Evolutionary conservation across 2,797 vertebrate genomes (phyloP).

Genomic region (Paratrypauchen microcephalus): DNA sequence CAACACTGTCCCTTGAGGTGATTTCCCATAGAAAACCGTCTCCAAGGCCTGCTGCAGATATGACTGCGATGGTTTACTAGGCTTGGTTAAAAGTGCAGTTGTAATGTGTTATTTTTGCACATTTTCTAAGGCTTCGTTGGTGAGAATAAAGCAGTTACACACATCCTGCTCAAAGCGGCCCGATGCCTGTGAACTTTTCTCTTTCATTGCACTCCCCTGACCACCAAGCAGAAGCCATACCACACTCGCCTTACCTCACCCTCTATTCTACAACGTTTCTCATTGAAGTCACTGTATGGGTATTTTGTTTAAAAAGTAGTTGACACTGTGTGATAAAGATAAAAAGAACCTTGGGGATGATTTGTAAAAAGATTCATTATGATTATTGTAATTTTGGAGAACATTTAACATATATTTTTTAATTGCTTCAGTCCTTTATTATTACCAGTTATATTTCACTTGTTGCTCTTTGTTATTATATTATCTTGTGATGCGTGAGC

Average conservation of each 20-base stretch:
- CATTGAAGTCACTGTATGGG: background rate
- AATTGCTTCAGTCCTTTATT: too few species aligned
- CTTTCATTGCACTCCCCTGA: background rate
- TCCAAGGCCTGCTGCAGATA: background rate
- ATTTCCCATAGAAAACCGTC: background rate
- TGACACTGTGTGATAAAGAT: background rate
- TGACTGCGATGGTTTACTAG: background rate
- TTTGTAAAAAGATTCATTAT: background rate
- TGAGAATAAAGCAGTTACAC: background rate
- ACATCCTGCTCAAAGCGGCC: background rate
- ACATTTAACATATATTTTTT: too few species aligned
- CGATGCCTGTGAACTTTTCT: background rate
- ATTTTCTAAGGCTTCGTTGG: background rate
- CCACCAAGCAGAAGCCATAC: background rate
- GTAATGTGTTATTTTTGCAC: background rate
- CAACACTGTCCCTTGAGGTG: background rate
- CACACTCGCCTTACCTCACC: background rate
- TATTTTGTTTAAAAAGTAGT: too few species aligned
- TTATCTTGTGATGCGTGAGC: too few species aligned
- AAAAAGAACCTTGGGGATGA: background rate
- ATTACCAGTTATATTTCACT: too few species aligned
- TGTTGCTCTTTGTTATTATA: too few species aligned
- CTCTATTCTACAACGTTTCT: background rate
- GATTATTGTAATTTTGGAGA: too few species aligned
- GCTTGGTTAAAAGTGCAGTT: background rate